Base-by-base conservation (phyloP, 2,113 vertebrate genomes). In the Brienomyrus longianalis region DNA sequence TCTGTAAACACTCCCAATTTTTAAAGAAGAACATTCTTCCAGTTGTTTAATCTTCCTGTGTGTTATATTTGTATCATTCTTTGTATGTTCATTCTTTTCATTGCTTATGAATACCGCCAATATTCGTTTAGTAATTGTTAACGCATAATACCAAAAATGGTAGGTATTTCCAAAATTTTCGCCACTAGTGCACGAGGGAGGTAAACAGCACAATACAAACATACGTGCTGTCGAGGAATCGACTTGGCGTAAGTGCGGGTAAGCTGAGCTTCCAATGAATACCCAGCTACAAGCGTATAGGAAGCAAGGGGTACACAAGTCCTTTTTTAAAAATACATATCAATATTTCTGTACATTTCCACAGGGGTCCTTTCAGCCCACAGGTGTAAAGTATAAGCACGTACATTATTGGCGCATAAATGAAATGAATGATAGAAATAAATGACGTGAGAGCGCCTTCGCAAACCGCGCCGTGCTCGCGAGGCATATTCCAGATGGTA, bases 401-500 rank as follows among this genome's bases (percentile, higher is more conserved):
- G 35, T 43, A 43, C 31, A 66, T 0, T 66, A 27, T 66, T 10
- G 27, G 59, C 10, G 59, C n/a, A 66, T 66, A 66, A 66, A 66
- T 66, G 7, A 83, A 31, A 47, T 83, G 43, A 17, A 83, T 17
- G 39, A 17, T 21, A 9, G 43, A 83, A 86, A 31, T 86, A 52
- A 86, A 86, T 86, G 21, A 45, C 45, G 17, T 19, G 84, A 52
- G 7, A 10, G 45, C 84, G 15, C 48, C 9, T 77, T 80, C 66
- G 9, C 51, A 86, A 90, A 35, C 31, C 9, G 17, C 13, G 84
- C 21, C 23, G 13, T 48, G 35, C 13, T 83, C 43, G 45, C 85
- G 92, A 90, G 92, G 86, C 91, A 93, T 93, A 91, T 92, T 94
- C 92, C 95, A 96, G 93, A 94, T 96, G 96, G 91, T 90, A 92